phyloP scores from a whole-genome alignment of 2,113 vertebrate genomes.

The Ammodytes marinus region DNA sequence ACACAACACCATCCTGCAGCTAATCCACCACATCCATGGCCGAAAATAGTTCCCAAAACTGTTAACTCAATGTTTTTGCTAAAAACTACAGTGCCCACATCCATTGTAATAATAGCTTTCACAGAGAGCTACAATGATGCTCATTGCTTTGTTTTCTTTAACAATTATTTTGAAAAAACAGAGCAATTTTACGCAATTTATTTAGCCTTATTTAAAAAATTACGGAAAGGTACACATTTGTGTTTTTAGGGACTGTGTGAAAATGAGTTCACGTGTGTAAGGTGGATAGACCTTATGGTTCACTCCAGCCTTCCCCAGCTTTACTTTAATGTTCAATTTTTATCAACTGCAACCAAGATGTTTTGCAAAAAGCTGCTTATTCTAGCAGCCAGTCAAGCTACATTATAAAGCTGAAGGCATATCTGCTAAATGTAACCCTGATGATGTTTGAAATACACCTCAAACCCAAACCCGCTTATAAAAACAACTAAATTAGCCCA shows the following conservation, averaged over 20 bases:
- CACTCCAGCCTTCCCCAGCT: neutral
- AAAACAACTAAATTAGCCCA: slow-evolving; percentile 32
- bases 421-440: slow-evolving; percentile 30
- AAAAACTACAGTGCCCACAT: neutral
- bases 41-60: neutral
- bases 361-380: neutral
- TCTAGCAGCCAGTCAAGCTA: slow-evolving; percentile 9
- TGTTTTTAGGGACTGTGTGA: neutral
- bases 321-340: neutral
- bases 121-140: too few relatives aligned
- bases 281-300: neutral
- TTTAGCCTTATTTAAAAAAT: neutral
- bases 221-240: neutral
- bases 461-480: neutral
- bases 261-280: neutral
- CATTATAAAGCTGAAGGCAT: neutral
- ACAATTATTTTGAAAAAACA: too few relatives aligned
- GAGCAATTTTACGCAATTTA: neutral
- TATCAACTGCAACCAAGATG: neutral
- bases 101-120: too few relatives aligned
- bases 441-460: slow-evolving; percentile 40
- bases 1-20: neutral
- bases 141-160: too few relatives aligned
- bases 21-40: neutral
- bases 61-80: neutral